A percentile compares a stretch with the other conserved stretches of the same genome.
Evolutionary conservation across 1,140 invertebrate genomes (phyloP).

Genomic region (Drosophila triauraria): DNA sequence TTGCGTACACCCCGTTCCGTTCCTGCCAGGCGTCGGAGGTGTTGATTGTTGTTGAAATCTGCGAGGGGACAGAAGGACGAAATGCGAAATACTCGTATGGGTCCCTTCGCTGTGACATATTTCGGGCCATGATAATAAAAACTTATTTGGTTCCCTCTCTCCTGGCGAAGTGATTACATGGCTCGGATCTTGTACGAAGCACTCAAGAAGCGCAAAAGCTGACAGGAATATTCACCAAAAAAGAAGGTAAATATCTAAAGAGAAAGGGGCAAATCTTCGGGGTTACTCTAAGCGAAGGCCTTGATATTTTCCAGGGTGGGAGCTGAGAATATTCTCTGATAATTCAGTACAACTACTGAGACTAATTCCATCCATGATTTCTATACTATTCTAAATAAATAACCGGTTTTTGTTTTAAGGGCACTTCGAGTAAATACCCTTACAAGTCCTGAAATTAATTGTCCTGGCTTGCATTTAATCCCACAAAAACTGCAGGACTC

Average conservation of each 20-base stretch:
- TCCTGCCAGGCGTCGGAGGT: constrained; percentile 54
- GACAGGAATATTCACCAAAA: constrained; percentile 3
- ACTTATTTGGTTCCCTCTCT: constrained; percentile 61
- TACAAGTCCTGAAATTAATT: constrained; percentile 12
- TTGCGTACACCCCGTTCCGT: constrained; percentile 43
- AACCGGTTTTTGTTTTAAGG: no score
- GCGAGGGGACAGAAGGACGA: constrained; percentile 42
- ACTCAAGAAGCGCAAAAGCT: constrained; percentile 25
- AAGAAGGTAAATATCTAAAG: constrained; percentile 1
- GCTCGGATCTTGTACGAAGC: constrained; percentile 20
- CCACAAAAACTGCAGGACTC: constrained; percentile 25
- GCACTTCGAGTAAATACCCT: neutral
- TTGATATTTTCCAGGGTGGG: neutral
- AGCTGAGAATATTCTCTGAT: neutral
- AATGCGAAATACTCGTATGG: constrained; percentile 28
- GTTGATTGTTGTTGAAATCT: constrained; percentile 81
- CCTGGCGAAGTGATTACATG: constrained; percentile 43
- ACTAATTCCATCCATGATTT: no score
- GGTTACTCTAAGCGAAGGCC: neutral
- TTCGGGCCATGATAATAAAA: constrained; percentile 75
- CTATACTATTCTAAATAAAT: no score
- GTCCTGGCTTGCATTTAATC: constrained; percentile 22
- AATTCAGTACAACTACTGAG: neutral
- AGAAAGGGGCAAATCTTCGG: neutral
- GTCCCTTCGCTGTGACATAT: constrained; percentile 63